Conservation (phyloP, 2,888 invertebrate genomes). For the Nysson spinosus region DNA sequence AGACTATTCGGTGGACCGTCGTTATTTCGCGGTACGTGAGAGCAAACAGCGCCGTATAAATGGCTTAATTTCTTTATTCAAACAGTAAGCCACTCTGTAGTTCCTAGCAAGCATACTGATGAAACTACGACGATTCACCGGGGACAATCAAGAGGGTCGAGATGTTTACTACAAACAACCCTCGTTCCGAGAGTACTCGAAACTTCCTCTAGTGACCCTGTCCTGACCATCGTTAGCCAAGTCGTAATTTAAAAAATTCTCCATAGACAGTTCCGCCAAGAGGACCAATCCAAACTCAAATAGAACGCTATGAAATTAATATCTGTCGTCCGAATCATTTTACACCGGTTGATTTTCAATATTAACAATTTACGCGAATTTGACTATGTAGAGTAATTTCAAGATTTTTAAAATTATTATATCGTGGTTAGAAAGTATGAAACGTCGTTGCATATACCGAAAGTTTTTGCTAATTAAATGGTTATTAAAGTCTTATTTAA, state of each 20-base stretch:
- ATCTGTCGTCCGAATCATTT: background rate
- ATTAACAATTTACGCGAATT: no score
- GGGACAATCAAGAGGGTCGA: constrained; percentile 53
- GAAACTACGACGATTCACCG: constrained; percentile 48
- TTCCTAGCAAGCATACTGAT: constrained; percentile 51
- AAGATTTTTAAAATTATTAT: no score
- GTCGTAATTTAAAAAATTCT: constrained; percentile 11
- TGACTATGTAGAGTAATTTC: no score
- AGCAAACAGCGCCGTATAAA: constrained; percentile 42
- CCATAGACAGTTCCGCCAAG: constrained; percentile 1
- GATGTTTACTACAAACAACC: constrained; percentile 58
- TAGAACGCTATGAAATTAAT: background rate
- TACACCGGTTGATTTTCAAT: no score
- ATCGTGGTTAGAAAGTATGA: no score
- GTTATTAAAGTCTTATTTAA: no score
- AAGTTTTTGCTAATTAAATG: no score
- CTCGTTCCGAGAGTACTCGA: constrained; percentile 40
- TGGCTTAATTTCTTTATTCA: constrained; percentile 60
- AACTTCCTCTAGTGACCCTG: constrained; percentile 48
- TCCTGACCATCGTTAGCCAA: constrained; percentile 39
- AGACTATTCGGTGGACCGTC: constrained; percentile 3
- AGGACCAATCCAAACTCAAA: background rate
- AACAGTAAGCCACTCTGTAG: constrained; percentile 42
- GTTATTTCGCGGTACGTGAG: constrained; percentile 29
- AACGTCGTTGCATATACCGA: no score